Conservation (phyloP, 2,888 invertebrate species). For the Diaphora mendica region DNA sequence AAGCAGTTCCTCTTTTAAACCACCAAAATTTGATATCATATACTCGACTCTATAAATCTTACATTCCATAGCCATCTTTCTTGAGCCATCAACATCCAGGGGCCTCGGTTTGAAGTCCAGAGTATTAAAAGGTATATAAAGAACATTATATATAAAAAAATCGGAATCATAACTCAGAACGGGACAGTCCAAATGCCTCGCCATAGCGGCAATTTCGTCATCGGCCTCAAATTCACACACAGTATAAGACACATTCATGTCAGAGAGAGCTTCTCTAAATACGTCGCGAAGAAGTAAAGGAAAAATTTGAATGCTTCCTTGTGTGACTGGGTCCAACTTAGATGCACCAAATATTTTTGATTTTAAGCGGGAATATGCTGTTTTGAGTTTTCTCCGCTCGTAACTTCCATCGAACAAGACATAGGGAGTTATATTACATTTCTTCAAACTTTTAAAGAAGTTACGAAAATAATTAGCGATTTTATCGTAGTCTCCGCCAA, state of each 20-base stretch:
- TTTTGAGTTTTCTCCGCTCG: conserved; percentile 90
- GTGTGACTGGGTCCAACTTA: conserved; percentile 84
- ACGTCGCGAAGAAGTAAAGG: conserved; percentile 91
- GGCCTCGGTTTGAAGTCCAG: conserved; percentile 83
- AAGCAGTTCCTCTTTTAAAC: conserved; percentile 88
- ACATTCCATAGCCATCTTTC: conserved; percentile 86
- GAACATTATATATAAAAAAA: conserved; percentile 95
- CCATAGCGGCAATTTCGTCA: conserved; percentile 93
- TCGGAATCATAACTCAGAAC: conserved; percentile 97
- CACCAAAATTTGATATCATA: conserved; percentile 88
- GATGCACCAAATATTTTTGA: conserved; percentile 87
- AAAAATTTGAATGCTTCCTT: conserved; percentile 87
- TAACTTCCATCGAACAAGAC: conserved; percentile 94
- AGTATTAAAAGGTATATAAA: conserved; percentile 92
- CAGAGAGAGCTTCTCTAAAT: conserved; percentile 89
- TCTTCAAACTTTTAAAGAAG: conserved; percentile 90
- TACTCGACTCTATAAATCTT: conserved; percentile 91
- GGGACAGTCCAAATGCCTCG: conserved; percentile 92
- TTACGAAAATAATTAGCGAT: conserved; percentile 88
- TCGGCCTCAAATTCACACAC: conserved; percentile 96
- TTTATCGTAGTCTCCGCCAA: conserved; percentile 95
- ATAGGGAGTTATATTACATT: conserved; percentile 90
- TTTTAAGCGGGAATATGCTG: conserved; percentile 86
- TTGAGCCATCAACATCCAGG: conserved; percentile 60
- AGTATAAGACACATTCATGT: conserved; percentile 88